A percentile compares a stretch with the other conserved stretches of the same genome.
These are phyloP conservation scores for Lumbricus terrestris DNA, from an alignment of 2,888 invertebrate genomes.

Conservation along the genomic window DNA sequence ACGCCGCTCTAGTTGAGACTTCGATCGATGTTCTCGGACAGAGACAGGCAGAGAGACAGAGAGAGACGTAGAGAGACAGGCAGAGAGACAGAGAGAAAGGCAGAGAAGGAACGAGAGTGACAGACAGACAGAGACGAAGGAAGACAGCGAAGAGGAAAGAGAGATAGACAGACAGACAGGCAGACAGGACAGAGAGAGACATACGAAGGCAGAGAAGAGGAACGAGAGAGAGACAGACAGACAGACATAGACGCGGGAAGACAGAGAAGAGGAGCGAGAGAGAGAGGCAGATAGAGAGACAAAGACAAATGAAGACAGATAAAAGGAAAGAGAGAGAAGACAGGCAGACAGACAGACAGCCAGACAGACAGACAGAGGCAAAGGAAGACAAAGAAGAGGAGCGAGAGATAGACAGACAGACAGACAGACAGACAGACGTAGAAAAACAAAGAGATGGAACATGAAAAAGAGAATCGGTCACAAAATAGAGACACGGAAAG, in stretches of 20 bases:
- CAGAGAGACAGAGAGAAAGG: not conserved
- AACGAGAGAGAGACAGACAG: not conserved
- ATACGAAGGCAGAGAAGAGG: too few relatives aligned
- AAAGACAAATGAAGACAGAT: not conserved
- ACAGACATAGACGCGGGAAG: not conserved
- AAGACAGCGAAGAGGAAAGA: not conserved
- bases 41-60: not conserved
- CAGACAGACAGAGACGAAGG: not conserved
- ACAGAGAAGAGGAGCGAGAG: too few relatives aligned
- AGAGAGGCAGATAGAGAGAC: not conserved
- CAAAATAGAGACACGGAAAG: not conserved
- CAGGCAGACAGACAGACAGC: not conserved
- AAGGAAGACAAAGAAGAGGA: not conserved
- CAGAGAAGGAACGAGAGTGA: too few relatives aligned
- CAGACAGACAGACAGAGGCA: not conserved
- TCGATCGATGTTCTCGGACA: not conserved
- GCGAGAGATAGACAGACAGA: too few relatives aligned
- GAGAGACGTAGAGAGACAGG: not conserved
- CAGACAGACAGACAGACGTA: not conserved
- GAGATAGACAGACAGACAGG: not conserved
- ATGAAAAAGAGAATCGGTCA: not conserved
- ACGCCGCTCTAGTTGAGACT: not conserved
- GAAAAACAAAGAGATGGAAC: not conserved
- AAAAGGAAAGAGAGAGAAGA: too few relatives aligned
- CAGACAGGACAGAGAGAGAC: not conserved